Evolutionary conservation across 1,140 invertebrate genomes (phyloP).

Genomic region (Drosophila miranda): DNA sequence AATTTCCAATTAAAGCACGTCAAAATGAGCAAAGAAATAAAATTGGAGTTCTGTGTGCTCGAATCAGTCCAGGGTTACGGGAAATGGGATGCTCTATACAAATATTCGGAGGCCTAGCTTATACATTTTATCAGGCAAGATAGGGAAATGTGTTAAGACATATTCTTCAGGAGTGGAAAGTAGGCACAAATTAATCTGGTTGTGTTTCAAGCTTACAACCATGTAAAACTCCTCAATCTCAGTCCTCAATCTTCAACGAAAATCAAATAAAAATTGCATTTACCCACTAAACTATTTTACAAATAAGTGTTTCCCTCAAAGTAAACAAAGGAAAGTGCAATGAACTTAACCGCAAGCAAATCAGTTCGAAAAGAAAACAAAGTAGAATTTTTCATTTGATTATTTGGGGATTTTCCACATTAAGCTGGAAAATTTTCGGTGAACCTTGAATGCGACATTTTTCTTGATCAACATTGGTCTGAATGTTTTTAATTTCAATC

Average conservation of each 20-base stretch:
- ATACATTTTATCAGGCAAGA: too few relatives aligned
- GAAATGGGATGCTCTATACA: neutral
- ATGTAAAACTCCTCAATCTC: neutral
- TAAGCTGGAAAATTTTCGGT: too few relatives aligned
- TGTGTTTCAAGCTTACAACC: neutral
- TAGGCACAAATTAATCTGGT: too few relatives aligned
- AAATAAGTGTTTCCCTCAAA: neutral
- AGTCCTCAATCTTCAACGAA: constrained; percentile 3
- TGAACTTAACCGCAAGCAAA: constrained; percentile 21
- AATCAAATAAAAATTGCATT: constrained; percentile 17
- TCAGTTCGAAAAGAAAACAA: neutral
- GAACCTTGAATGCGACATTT: constrained; percentile 30
- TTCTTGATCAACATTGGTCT: constrained; percentile 40
- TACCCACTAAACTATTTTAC: constrained; percentile 13
- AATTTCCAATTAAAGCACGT: constrained; percentile 26
- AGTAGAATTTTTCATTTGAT: too few relatives aligned
- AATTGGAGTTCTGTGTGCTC: neutral
- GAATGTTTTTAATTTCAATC: constrained; percentile 68
- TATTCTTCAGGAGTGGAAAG: too few relatives aligned
- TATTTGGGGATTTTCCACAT: constrained; percentile 2
- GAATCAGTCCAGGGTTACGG: neutral
- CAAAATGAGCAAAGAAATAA: constrained; percentile 31
- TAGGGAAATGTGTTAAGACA: too few relatives aligned
- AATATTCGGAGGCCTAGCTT: too few relatives aligned
- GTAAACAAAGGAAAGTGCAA: constrained; percentile 23